Percentiles rank a stretch among this genome's conserved stretches.
These are phyloP conservation scores for Drosophila pandora DNA, from an alignment of 1,140 invertebrate genomes.

Conservation along the genomic window DNA sequence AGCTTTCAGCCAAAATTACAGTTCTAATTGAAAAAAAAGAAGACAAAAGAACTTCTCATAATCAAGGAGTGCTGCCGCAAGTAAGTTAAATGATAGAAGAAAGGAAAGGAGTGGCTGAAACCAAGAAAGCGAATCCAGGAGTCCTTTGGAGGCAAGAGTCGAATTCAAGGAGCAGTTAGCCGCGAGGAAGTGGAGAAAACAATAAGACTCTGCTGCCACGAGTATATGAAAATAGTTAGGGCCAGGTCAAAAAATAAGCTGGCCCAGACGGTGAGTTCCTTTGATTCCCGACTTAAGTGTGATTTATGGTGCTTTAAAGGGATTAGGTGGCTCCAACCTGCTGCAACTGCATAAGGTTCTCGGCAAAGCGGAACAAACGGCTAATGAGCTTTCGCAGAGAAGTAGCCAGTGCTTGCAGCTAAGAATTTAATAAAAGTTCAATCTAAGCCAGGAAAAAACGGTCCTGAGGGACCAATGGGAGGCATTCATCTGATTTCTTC, in stretches of 20 bases:
- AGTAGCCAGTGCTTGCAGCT: too few relatives aligned
- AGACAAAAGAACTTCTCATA: background rate
- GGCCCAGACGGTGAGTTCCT: constrained; percentile 35
- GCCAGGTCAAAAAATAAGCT: constrained; percentile 76
- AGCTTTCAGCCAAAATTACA: too few relatives aligned
- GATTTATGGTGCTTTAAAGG: constrained; percentile 67
- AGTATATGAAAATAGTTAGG: background rate
- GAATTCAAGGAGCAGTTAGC: background rate
- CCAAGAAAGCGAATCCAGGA: background rate
- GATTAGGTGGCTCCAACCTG: constrained; percentile 43
- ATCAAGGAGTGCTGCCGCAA: background rate
- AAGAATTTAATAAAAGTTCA: too few relatives aligned
- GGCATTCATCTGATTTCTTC: too few relatives aligned
- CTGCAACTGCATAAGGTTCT: constrained; percentile 16
- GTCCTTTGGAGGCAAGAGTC: background rate
- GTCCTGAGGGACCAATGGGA: too few relatives aligned
- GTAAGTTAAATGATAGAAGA: background rate
- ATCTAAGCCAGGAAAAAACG: too few relatives aligned
- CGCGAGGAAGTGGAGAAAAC: background rate
- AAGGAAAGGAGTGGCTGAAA: background rate
- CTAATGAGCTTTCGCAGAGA: constrained; percentile 55
- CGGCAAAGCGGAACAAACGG: constrained; percentile 60
- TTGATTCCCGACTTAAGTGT: constrained; percentile 59
- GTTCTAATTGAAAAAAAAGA: too few relatives aligned
- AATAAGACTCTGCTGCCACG: background rate